Base-by-base conservation (phyloP, 35 echinoderm and acorn worm genomes). In the Hemicentrotus pulcherrimus region DNA sequence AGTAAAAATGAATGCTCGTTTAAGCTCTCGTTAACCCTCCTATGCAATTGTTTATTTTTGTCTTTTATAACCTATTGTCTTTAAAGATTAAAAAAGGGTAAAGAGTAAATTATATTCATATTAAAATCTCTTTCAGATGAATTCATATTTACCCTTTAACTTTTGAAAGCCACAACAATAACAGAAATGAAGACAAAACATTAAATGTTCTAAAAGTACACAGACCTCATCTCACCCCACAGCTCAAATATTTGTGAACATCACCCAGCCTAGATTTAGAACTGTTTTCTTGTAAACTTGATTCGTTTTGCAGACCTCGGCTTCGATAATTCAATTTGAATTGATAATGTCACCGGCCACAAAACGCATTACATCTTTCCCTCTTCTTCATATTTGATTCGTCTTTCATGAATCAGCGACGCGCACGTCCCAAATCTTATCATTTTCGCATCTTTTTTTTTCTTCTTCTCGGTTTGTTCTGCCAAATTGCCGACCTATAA, bases 361-460 rank as follows among this genome's bases (percentile, higher is more conserved):
- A 78, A 78, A 78, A 78, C 65, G 65, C 65, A 78, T 78, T 78
- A 78, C 65, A 78, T 78, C 19, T 78, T 78, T 78, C 65, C 65
- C 65, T 78, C 65, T 78, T 78, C 65, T 78, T 78, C 65, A 78
- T 78, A 78, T 78, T 78, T 78, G 65, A 78, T 78, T 78, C 65
- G 65, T 7, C 28, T 78, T 78, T 78, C 65, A n/a, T 78, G 65
- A 78, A 78, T 78, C 65, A 78, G 22, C 65, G 65, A 78, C 65
- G 65, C 24, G 28, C 65, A 78, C 65, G 65, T 78, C 65, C 65
- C 65, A 78, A 78, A 78, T 78, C 65, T 78, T 78, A 78, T 78
- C 65, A 78, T 78, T 28, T 78, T 78, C n/a, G 65, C 22, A 78
- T 28, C 65, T 78, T 41, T 41, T 41, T 41, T 41, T 41, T 41